Base-by-base conservation (phyloP, 2,113 vertebrate species). In the Ictalurus punctatus region DNA sequence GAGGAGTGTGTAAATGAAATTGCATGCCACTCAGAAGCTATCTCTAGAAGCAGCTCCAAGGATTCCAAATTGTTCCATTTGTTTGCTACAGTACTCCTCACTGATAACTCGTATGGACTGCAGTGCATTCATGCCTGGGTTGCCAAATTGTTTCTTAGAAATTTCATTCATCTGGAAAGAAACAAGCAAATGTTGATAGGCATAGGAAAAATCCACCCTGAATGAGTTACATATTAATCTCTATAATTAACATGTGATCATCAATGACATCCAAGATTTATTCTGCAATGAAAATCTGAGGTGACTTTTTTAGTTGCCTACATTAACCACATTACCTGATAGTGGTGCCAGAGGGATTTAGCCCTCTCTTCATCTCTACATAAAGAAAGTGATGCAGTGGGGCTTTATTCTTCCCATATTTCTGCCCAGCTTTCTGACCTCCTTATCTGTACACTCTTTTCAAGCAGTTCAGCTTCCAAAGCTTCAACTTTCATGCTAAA, bases 1-100 rank as follows among this genome's bases (percentile, higher is more conserved):
- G 63, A 19, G 4, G 79, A 65, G 79, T 63, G 63, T 81, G 63
- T 82, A 88, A 71, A 88, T 88, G 67, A 88, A 81, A 88, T 83
- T 71, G 65, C 52, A n/a, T 73, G 87, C 69, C 80, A 83, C 79
- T 88, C 87, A 59, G 52, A 59, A 71, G 30, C n/a, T 48, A 78
- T 48, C 86, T 87, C 63, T 81, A 58, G 48, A 67, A 81, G 61
- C 59, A 82, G 54, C 63, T 58, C 13, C 23, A 81, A 56, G 86
- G 56, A 81, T 81, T 87, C 59, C 59, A 81, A 65, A 63, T 81
- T 82, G 63, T 78, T 61, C 48, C 54, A 74, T 69, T 73, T 37
- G 54, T 83, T 88, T 83, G 79, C 25, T 54, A 58, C 37, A 80
- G 16, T 30, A 30, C 78, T 30, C 52, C 7, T 3, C 52, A 19